phyloP scores from a whole-genome alignment of 2,113 vertebrate species.

The Rhombomys opimus region DNA sequence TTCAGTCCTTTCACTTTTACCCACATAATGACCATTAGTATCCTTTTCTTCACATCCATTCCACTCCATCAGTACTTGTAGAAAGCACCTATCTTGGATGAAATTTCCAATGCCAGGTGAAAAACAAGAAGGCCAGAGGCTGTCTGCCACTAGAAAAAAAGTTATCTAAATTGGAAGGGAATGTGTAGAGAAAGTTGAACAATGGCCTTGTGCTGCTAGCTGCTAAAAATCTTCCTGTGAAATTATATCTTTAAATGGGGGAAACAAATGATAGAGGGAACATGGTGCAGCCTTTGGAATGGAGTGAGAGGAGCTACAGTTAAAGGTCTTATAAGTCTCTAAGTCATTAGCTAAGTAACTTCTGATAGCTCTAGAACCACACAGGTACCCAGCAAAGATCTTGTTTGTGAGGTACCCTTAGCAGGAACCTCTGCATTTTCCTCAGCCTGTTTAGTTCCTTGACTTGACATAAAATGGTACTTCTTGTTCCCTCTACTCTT shows the following conservation, averaged over 20 bases:
- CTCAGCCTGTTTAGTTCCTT: constrained; percentile 79
- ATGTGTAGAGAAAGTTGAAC: background rate
- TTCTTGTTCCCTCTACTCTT: constrained; percentile 80
- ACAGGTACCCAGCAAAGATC: constrained; percentile 84
- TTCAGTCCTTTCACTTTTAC: background rate
- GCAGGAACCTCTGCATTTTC: constrained; percentile 86
- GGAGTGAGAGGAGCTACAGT: constrained; percentile 81
- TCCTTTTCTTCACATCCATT: background rate
- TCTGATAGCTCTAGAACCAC: constrained; percentile 84
- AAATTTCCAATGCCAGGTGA: background rate
- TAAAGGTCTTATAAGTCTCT: constrained; percentile 88
- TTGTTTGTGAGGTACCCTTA: constrained; percentile 80
- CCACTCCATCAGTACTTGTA: rapidly evolving
- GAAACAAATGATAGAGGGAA: constrained; percentile 82
- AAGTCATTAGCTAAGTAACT: constrained; percentile 87
- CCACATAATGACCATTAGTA: background rate
- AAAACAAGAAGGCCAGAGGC: too few species aligned
- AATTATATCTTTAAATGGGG: constrained; percentile 52
- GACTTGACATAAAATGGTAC: constrained; percentile 78
- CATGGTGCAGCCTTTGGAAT: constrained; percentile 82
- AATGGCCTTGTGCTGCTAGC: constrained; percentile 57
- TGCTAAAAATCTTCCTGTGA: constrained; percentile 43
- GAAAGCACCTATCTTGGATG: background rate
- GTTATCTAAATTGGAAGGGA: background rate
- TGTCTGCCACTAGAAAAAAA: background rate